Percentiles rank a stretch among this genome's conserved stretches.
phyloP scores from a whole-genome alignment of 2,888 invertebrate genomes.

The Drosophila longiperda region DNA sequence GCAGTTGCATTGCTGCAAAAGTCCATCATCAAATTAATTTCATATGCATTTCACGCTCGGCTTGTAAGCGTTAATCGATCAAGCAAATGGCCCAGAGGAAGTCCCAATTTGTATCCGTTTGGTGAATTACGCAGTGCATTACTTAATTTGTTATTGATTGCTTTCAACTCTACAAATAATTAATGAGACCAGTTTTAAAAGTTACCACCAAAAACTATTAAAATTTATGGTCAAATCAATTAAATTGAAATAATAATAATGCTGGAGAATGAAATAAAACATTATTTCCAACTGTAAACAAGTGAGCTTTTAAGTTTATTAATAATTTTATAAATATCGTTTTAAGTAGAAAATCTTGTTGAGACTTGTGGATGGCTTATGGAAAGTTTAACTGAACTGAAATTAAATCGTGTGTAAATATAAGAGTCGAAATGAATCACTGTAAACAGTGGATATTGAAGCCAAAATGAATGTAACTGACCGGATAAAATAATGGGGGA shows the following conservation, averaged over 20 bases:
- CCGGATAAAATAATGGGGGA: background rate
- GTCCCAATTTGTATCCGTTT: background rate
- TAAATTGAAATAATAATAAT: background rate
- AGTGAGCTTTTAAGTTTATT: background rate
- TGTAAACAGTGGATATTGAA: no score
- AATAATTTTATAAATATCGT: background rate
- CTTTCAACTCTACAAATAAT: conserved; percentile 5
- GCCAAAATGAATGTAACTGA: no score
- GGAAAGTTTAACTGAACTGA: background rate
- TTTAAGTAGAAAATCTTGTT: background rate
- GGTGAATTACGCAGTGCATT: background rate
- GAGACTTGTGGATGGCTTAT: background rate
- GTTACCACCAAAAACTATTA: conserved; percentile 11
- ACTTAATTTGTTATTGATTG: conserved; percentile 5
- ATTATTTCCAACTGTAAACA: background rate
- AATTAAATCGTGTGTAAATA: background rate
- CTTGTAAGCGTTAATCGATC: conserved; percentile 36
- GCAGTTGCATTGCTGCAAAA: conserved; percentile 42
- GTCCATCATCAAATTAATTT: conserved; percentile 57
- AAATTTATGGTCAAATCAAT: conserved; percentile 6
- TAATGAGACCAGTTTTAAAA: conserved; percentile 15
- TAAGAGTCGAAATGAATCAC: background rate
- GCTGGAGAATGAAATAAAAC: background rate
- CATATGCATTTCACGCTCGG: conserved; percentile 40
- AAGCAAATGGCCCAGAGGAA: conserved; percentile 18